A percentile compares a stretch with the other conserved stretches of the same genome.
phyloP scores from a whole-genome alignment of 1,140 invertebrate species.

The Parasteatoda tepidariorum region DNA sequence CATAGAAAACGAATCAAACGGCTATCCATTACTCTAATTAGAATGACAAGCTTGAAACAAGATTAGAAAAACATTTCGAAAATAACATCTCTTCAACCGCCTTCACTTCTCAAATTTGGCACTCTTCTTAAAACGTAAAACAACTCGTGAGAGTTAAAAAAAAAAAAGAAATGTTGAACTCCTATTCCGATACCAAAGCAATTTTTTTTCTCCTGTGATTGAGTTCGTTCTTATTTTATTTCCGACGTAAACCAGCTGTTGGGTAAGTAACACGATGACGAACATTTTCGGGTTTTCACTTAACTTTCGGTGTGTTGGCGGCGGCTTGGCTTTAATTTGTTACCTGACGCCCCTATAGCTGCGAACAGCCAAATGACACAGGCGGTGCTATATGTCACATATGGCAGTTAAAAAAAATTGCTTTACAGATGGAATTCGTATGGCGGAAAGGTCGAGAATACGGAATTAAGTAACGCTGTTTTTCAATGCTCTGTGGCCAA shows the following conservation, averaged over 20 bases:
- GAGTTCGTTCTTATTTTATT: not conserved
- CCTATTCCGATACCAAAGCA: not conserved
- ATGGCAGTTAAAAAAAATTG: too few relatives aligned
- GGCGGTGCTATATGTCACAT: too few relatives aligned
- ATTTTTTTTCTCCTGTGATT: not conserved
- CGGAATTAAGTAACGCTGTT: too few relatives aligned
- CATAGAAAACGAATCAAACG: not conserved
- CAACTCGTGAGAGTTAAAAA: too few relatives aligned
- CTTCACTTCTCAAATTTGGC: not conserved
- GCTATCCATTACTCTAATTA: not conserved
- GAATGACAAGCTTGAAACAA: not conserved
- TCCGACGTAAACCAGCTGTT: slow-evolving; percentile 32
- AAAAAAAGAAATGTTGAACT: too few relatives aligned
- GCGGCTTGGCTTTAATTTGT: slow-evolving; percentile 16
- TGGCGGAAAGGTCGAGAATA: too few relatives aligned
- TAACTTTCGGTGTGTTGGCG: not conserved
- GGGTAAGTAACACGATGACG: slow-evolving; percentile 1
- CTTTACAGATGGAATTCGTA: too few relatives aligned
- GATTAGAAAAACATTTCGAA: not conserved
- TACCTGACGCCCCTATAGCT: not conserved
- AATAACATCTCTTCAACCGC: not conserved
- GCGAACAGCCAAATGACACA: too few relatives aligned
- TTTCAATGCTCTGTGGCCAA: too few relatives aligned
- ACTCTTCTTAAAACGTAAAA: not conserved
- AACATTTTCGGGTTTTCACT: not conserved